Evolutionary conservation across 2,888 invertebrate genomes (phyloP).

Genomic region (Hyalella azteca): DNA sequence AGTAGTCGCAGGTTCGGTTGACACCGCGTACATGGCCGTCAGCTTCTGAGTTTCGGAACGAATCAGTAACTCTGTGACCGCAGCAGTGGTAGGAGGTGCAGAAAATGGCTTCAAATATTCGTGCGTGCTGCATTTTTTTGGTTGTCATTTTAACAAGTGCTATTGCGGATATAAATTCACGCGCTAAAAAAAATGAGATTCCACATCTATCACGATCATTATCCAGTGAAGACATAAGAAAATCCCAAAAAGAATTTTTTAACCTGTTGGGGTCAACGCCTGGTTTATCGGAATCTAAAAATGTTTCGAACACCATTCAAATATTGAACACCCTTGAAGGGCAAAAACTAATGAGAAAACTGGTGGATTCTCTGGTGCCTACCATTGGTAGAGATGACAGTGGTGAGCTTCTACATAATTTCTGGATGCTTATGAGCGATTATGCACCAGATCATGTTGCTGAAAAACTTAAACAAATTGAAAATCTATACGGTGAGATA

Average conservation of each 20-base stretch:
- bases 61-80: too few relatives aligned
- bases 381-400: conserved; percentile 25
- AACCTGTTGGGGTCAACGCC: background rate
- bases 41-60: too few relatives aligned
- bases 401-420: background rate
- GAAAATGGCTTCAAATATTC: too few relatives aligned
- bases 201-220: background rate
- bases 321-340: background rate
- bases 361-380: conserved; percentile 19
- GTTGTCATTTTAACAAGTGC: too few relatives aligned
- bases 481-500: conserved; percentile 11
- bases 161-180: background rate
- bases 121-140: too few relatives aligned
- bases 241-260: conserved; percentile 14
- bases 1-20: too few relatives aligned
- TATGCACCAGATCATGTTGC: background rate
- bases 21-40: too few relatives aligned
- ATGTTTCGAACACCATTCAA: conserved; percentile 1
- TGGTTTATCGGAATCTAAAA: background rate
- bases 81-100: too few relatives aligned
- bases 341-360: background rate
- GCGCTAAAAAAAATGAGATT: background rate
- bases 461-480: background rate
- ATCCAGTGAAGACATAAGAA: conserved; percentile 1
- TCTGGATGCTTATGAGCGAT: background rate